A percentile compares a stretch with the other conserved stretches of the same genome.
Conservation (phyloP, 1,140 invertebrate species). For the Euwallacea similis region DNA sequence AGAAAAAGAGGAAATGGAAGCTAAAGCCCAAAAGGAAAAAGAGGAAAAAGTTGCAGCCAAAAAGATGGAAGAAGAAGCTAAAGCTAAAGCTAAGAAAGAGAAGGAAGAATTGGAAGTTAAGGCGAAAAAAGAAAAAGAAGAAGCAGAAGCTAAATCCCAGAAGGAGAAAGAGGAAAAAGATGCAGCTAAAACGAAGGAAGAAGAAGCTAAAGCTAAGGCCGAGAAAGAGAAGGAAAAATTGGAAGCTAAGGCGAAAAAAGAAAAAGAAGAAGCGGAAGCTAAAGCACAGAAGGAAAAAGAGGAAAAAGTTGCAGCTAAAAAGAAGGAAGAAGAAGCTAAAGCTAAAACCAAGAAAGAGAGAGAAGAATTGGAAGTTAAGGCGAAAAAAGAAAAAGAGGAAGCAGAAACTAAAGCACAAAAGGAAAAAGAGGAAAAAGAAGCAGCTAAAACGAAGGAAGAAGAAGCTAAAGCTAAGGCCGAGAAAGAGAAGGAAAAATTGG, state of each 20-base stretch:
- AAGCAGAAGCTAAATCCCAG: slow-evolving; percentile 29
- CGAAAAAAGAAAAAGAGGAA: too few species aligned
- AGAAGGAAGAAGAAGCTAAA: background rate
- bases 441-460: too few species aligned
- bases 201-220: slow-evolving; percentile 14
- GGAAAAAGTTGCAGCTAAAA: slow-evolving; percentile 16
- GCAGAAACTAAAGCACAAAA: too few species aligned
- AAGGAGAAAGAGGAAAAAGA: slow-evolving; percentile 36
- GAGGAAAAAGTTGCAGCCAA: slow-evolving; percentile 17
- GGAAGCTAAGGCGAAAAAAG: slow-evolving; percentile 11
- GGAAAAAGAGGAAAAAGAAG: too few species aligned
- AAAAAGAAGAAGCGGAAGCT: slow-evolving; percentile 5
- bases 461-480: too few species aligned
- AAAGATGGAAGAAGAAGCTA: background rate
- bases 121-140: slow-evolving; percentile 40
- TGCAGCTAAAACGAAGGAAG: slow-evolving; percentile 40
- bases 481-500: too few species aligned
- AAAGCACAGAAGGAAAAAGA: slow-evolving; percentile 12
- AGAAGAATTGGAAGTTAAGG: too few species aligned
- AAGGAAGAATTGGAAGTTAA: slow-evolving; percentile 41
- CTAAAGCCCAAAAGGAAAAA: slow-evolving; percentile 11
- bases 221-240: slow-evolving; percentile 21
- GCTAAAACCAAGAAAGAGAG: too few species aligned
- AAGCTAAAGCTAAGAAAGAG: too few species aligned
- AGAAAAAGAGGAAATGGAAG: slow-evolving; percentile 26